Evolutionary conservation across 1,140 invertebrate species (phyloP).

Genomic region (Hyphantria cunea): DNA sequence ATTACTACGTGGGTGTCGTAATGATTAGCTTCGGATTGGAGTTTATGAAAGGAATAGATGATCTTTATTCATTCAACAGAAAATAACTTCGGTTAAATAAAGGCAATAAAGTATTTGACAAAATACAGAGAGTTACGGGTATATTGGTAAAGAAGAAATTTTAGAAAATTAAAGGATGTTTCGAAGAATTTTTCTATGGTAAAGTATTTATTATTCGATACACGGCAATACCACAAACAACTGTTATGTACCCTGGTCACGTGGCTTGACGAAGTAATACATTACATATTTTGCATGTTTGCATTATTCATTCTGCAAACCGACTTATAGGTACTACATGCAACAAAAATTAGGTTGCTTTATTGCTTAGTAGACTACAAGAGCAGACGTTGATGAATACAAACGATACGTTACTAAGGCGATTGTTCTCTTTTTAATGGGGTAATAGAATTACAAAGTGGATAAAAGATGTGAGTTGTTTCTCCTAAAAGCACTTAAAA

Average conservation of each 20-base stretch:
- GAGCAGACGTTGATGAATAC: constrained; percentile 21
- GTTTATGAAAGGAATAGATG: no score
- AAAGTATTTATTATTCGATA: constrained; percentile 43
- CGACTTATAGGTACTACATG: constrained; percentile 36
- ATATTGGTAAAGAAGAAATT: neutral
- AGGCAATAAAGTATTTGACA: no score
- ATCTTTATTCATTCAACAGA: no score
- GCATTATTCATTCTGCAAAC: constrained; percentile 58
- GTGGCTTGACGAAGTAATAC: constrained; percentile 57
- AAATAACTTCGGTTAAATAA: no score
- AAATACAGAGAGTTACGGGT: no score
- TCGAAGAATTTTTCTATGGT: no score
- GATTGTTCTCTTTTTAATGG: constrained; percentile 9
- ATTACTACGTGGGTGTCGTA: no score
- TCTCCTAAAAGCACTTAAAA: neutral
- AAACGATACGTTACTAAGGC: constrained; percentile 13
- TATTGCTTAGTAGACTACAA: constrained; percentile 27
- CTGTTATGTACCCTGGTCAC: constrained; percentile 61
- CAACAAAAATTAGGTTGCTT: constrained; percentile 41
- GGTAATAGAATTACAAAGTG: constrained; percentile 18
- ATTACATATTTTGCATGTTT: constrained; percentile 62
- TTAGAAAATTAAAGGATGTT: neutral
- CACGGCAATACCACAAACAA: constrained; percentile 55
- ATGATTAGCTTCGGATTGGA: no score
- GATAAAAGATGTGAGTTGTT: constrained; percentile 6